These are phyloP conservation scores for Bathynomus jamesi DNA, from an alignment of 1,140 invertebrate species.

Conservation along the genomic window DNA sequence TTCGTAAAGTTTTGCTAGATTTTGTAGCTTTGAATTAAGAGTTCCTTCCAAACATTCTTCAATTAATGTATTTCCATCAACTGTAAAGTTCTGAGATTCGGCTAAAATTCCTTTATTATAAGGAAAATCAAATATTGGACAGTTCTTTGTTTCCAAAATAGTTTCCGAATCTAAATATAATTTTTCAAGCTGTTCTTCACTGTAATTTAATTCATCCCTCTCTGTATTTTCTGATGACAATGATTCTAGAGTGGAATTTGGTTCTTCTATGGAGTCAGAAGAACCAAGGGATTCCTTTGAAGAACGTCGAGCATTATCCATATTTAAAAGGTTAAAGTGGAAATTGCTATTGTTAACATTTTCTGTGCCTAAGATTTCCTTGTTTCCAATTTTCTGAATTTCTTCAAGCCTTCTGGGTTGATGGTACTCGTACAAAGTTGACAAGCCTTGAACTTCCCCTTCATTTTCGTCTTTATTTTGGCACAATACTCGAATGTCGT, in stretches of 20 bases:
- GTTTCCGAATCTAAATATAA: not conserved
- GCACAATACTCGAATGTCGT: too few species aligned
- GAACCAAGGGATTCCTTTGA: not conserved
- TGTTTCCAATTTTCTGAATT: not conserved
- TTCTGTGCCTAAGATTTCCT: not conserved
- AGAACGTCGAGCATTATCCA: not conserved
- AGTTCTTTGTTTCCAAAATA: too few species aligned
- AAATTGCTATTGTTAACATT: too few species aligned
- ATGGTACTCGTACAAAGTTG: not conserved
- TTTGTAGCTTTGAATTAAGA: not conserved
- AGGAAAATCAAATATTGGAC: not conserved
- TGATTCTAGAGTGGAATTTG: not conserved
- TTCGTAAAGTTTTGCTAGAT: not conserved
- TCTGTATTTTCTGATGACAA: not conserved
- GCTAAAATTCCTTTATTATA: not conserved
- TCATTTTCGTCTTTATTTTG: not conserved
- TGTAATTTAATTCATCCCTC: not conserved
- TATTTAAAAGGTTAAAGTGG: not conserved
- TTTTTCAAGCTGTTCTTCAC: not conserved
- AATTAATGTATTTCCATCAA: not conserved
- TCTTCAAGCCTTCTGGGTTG: not conserved
- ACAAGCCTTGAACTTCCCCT: not conserved
- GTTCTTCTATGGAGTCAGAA: not conserved
- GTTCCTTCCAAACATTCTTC: not conserved
- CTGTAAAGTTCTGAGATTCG: not conserved